phyloP scores from a whole-genome alignment of 2,888 invertebrate species.

The Micoletzkya japonica region DNA sequence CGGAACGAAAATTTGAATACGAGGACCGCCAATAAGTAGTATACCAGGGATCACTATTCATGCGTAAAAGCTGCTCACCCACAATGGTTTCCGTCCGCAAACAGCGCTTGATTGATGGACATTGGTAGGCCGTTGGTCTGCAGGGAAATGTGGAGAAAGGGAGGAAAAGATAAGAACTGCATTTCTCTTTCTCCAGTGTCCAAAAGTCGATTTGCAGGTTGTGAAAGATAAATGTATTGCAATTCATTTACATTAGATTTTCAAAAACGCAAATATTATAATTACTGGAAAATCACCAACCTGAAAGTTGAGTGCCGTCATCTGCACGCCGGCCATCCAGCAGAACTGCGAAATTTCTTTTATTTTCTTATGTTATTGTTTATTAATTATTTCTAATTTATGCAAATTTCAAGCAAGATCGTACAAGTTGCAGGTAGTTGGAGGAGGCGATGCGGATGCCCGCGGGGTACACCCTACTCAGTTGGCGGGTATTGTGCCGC shows the following conservation, averaged over 20 bases:
- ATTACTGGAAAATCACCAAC: conserved; percentile 67
- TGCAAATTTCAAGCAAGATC: neutral
- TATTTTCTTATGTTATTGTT: neutral
- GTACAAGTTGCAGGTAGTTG: conserved; percentile 23
- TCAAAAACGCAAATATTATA: neutral
- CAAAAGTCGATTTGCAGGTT: no score
- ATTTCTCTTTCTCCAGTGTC: no score
- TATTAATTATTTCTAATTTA: neutral
- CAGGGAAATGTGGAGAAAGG: conserved; percentile 30
- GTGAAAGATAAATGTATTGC: no score
- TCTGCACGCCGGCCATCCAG: conserved; percentile 89
- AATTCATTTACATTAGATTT: no score
- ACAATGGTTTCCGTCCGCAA: conserved; percentile 83
- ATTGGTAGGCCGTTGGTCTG: conserved; percentile 75
- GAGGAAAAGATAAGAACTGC: no score
- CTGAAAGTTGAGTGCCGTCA: conserved; percentile 77
- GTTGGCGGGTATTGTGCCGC: conserved; percentile 3
- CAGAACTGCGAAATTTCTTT: conserved; percentile 69
- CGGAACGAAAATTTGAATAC: no score
- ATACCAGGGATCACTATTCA: no score
- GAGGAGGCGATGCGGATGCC: conserved; percentile 15
- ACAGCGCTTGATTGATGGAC: conserved; percentile 89
- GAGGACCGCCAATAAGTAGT: no score
- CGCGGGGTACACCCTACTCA: conserved; percentile 1
- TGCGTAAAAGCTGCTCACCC: conserved; percentile 72